Evolutionary conservation across 1,140 invertebrate species (phyloP).

Genomic region (Solenopsis fugax): DNA sequence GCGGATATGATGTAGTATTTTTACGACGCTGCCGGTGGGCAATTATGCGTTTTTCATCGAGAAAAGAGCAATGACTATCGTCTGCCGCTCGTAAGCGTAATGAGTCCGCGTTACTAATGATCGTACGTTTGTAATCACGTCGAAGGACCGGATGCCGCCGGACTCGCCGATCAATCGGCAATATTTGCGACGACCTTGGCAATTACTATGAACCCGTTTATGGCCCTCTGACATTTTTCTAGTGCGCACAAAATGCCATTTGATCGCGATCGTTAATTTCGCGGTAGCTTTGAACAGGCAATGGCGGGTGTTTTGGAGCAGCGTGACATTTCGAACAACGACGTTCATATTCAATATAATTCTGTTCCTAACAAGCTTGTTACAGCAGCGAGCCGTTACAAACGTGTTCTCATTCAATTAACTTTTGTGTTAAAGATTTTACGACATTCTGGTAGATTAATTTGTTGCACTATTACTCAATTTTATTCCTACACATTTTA

Average conservation of each 20-base stretch:
- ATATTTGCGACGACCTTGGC: constrained; percentile 37
- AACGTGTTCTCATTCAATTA: not conserved
- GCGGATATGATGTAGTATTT: constrained; percentile 46
- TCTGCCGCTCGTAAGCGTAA: constrained; percentile 63
- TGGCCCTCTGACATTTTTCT: constrained; percentile 34
- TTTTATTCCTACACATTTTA: not conserved
- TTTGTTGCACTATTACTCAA: not conserved
- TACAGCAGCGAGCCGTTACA: not conserved
- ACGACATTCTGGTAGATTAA: not conserved
- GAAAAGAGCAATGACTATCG: constrained; percentile 47
- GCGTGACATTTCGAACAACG: constrained; percentile 29
- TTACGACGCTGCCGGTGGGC: not conserved
- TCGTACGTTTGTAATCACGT: constrained; percentile 52
- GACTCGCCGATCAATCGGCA: constrained; percentile 40
- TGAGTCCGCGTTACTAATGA: constrained; percentile 65
- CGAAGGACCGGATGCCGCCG: constrained; percentile 50
- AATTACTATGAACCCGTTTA: constrained; percentile 37
- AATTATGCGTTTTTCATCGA: constrained; percentile 41
- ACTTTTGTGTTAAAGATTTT: not conserved
- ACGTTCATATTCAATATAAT: constrained; percentile 9
- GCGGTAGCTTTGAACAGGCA: constrained; percentile 24
- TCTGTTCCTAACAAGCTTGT: not conserved
- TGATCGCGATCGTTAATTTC: constrained; percentile 58
- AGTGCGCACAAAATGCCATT: constrained; percentile 59
- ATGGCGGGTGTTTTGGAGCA: constrained; percentile 3